These are phyloP conservation scores for Callaeas wilsoni DNA, from an alignment of 2,113 vertebrate genomes.

Conservation along the genomic window DNA sequence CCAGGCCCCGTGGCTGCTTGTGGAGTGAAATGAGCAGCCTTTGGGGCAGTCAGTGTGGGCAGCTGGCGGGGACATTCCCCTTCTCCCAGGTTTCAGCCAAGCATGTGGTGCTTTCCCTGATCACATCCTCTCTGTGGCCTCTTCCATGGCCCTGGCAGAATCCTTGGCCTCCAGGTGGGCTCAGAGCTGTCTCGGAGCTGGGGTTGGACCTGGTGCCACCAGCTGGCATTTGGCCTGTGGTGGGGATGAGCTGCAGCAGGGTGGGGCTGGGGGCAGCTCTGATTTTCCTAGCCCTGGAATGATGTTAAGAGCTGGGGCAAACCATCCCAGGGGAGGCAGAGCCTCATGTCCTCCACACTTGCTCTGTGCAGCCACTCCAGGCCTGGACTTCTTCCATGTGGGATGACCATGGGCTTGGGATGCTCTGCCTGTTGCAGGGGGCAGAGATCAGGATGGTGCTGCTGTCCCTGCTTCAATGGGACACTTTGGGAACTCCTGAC, in stretches of 20 bases:
- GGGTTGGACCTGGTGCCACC: neutral
- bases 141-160: neutral
- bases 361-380: neutral
- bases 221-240: neutral
- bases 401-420: neutral
- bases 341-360: rapidly evolving
- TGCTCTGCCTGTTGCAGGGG: neutral
- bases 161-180: rapidly evolving
- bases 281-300: neutral
- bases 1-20: rapidly evolving
- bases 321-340: neutral
- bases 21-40: neutral
- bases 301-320: neutral
- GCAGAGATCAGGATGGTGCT: neutral
- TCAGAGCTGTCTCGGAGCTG: neutral
- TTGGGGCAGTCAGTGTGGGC: neutral
- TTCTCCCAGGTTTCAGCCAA: neutral
- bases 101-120: neutral
- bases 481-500: neutral
- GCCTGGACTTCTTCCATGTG: rapidly evolving
- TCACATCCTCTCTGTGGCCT: neutral
- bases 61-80: neutral
- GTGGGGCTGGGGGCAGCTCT: neutral
- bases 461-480: neutral
- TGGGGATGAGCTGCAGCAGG: neutral